Evolutionary conservation across 2,797 vertebrate genomes (phyloP), one percentile per base, ranked within the genome.

Genomic region (Hippoglossus hippoglossus): DNA sequence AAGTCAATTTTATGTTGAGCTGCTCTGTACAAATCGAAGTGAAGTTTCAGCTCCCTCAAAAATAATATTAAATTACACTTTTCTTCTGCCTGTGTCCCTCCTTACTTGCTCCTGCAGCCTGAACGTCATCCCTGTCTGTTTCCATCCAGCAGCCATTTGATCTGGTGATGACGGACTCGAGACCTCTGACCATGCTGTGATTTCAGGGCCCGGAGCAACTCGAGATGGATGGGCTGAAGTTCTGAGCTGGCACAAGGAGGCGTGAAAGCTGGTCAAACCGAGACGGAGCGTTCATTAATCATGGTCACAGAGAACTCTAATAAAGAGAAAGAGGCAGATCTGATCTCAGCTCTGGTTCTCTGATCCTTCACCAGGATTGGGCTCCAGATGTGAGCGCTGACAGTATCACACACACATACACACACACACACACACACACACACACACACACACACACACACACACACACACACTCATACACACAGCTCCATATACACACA

Each of bases 251-350:
- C 76, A 79, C 41, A n/a, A 69, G 71, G 63, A 86, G 86, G 79
- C 34, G 64, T 85, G 89, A 88, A 87, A 75, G 64, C 57, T 53
- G 59, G 70, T 81, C 83, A 52, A 18, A 78, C 77, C 21, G 15
- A 82, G 87, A 81, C 63, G 9, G 66, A 71, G 73, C 3, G 21
- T 80, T 87, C 91, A 94, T 94, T 92, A 90, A 92, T 94, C 91
- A 92, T 81, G 69, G 49, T 83, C 77, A 80, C 74, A 67, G 63
- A 62, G 25, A 65, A 46, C 3, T 70, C 49, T 69, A 62, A 87
- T 86, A 79, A 80, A 91, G 58, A 54, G 64, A 71, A 70, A 63
- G 66, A 71, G 73, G 74, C 72, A 62, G 74, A 85, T 77, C 69
- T 80, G 55, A 84, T 84, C 69, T 79, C 71, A 63, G 51, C 22